Evolutionary conservation across 64 coral and sea anemone species (phyloP), one percentile per base, ranked within the genome.

Genomic region (Orbicella faveolata): DNA sequence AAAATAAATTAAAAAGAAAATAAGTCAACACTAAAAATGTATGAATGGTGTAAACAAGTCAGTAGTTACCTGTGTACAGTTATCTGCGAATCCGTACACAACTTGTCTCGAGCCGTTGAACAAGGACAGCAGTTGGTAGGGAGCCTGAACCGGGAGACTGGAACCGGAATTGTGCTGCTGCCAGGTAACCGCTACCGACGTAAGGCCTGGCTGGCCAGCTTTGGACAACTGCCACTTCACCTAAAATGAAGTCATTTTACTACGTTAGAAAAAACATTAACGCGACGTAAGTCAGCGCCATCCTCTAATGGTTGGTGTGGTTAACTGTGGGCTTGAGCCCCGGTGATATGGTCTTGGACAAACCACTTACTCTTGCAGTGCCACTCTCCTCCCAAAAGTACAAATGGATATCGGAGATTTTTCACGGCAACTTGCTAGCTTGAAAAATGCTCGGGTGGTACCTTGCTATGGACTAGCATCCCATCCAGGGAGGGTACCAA

Each of bases 31-130:
- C 26, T 1, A 17, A 39, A 36, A 68, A 63, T 10, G 10, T 15
- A 1, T 0, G 3, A 88, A 57, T 7, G 12, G n/a, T 25, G 18
- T 17, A 41, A 62, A 63, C 48, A 89, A 67, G 6, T 3, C 35
- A 1, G 19, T n/a, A 39, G 33, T 44, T 79, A 99, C 97, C 97
- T 99, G 97, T 34, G 97, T 99, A 61, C 97, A 99, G 68, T 93
- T 96, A 52, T 88, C 90, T 23, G 95, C 94, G 75, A 99, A 83
- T 9, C 97, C 97, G 89, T 99, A 99, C 16, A 99, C 97, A 3
- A 99, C 97, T 69, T 95, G 97, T 75, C 97, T 83, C 6, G 88
- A 99, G 21, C 97, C 94, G 59, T 89, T 99, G 80, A 99, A 99
- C 11, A 96, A 69, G 1, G 97, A 96, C n/a, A 99, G 61, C 13